These are phyloP conservation scores for Glaucidium brasilianum DNA, from an alignment of 2,113 vertebrate species.

Conservation along the genomic window DNA sequence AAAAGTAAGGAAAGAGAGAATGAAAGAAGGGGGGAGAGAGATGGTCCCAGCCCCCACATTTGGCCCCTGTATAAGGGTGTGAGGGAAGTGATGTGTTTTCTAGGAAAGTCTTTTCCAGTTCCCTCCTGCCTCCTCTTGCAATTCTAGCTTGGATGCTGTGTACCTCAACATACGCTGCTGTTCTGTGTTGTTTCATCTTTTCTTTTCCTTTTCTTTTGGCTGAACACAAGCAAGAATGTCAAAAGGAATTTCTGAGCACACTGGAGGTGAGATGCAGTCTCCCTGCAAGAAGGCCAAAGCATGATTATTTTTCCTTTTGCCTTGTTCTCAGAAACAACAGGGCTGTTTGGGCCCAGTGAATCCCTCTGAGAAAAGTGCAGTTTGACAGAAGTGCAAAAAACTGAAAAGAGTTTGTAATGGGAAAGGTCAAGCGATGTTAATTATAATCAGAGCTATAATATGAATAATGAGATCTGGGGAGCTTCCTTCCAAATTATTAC, in stretches of 20 bases:
- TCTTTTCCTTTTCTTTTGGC: background rate
- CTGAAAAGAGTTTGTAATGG: background rate
- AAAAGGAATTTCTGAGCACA: background rate
- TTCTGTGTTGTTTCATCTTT: background rate
- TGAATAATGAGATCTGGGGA: background rate
- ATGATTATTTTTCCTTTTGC: background rate
- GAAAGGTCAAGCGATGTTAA: background rate
- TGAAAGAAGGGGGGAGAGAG: background rate
- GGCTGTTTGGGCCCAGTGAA: background rate
- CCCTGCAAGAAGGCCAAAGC: background rate
- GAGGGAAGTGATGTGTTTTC: background rate
- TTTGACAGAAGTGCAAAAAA: background rate
- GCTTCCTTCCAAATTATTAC: background rate
- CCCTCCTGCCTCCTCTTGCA: background rate
- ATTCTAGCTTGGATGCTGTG: background rate
- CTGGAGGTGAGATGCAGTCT: background rate
- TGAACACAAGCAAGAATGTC: background rate
- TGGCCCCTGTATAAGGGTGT: background rate
- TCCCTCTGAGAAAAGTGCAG: background rate
- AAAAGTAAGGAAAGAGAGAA: background rate
- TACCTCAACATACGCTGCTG: background rate
- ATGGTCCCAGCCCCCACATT: background rate
- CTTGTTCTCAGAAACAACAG: background rate
- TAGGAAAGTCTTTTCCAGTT: background rate
- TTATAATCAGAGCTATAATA: background rate